phyloP scores from a whole-genome alignment of 2,797 vertebrate genomes.

The Acropternis orthonyx region DNA sequence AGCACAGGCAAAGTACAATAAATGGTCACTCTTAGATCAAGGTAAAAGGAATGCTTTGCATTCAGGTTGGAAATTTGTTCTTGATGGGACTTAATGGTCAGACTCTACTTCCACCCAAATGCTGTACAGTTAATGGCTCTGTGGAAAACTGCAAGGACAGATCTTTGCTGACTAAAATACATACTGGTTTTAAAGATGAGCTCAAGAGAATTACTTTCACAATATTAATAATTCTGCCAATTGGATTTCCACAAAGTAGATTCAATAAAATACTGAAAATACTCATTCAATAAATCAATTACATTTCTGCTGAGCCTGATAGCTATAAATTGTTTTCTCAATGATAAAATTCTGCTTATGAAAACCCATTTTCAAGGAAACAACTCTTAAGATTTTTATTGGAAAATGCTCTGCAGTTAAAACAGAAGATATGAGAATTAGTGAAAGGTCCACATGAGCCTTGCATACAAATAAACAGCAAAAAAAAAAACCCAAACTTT shows the following conservation, averaged over 20 bases:
- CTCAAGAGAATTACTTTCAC: constrained; percentile 26
- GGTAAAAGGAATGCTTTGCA: background rate
- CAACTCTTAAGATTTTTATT: background rate
- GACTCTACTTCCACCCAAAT: background rate
- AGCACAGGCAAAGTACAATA: background rate
- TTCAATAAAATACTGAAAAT: constrained; percentile 37
- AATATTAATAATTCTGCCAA: constrained; percentile 47
- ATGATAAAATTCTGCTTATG: constrained; percentile 41
- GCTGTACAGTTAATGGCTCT: constrained; percentile 3
- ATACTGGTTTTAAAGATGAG: constrained; percentile 22
- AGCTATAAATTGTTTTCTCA: constrained; percentile 10
- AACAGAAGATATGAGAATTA: background rate
- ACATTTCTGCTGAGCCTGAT: background rate
- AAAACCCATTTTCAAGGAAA: constrained; percentile 32
- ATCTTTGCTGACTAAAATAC: background rate
- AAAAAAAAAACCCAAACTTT: background rate
- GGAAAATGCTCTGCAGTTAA: constrained; percentile 22
- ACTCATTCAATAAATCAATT: constrained; percentile 43
- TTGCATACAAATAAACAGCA: background rate
- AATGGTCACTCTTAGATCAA: background rate
- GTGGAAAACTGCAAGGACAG: background rate
- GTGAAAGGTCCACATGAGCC: background rate
- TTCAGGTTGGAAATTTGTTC: background rate
- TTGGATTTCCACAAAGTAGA: constrained; percentile 29
- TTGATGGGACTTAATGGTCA: constrained; percentile 31